Evolutionary conservation across 2,888 invertebrate species (phyloP).

Genomic region (Gandaritis pyraliata): DNA sequence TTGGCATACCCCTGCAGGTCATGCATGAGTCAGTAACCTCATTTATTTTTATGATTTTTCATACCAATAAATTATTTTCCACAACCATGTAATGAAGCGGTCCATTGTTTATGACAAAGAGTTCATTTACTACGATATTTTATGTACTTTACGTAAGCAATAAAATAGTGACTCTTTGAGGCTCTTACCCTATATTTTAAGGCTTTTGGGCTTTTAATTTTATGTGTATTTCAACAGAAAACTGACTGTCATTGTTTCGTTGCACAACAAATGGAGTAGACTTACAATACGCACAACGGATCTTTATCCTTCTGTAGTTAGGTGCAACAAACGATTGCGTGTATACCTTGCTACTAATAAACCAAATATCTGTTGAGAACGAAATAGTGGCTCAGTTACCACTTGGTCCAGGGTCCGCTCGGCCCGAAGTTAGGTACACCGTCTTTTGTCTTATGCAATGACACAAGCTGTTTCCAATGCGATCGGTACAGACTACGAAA

Average conservation of each 20-base stretch:
- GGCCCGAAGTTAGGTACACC: no score
- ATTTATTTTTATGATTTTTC: constrained; percentile 44
- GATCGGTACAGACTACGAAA: no score
- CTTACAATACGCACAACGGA: no score
- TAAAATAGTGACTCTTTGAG: constrained; percentile 15
- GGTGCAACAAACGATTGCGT: no score
- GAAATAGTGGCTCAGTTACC: no score
- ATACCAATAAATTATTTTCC: constrained; percentile 45
- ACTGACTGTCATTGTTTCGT: constrained; percentile 9
- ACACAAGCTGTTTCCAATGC: no score
- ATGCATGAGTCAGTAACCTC: constrained; percentile 39
- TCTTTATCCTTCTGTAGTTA: no score
- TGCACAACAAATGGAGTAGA: neutral
- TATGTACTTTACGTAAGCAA: constrained; percentile 30
- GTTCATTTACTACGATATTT: constrained; percentile 40
- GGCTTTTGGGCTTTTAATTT: constrained; percentile 16
- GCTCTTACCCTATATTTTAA: constrained; percentile 25
- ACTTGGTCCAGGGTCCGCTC: no score
- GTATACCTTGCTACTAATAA: no score
- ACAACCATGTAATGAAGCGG: constrained; percentile 56
- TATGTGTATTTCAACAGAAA: constrained; percentile 10
- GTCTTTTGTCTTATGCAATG: no score
- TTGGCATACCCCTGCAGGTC: no score
- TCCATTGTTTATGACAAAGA: constrained; percentile 55
- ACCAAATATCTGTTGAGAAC: no score